Evolutionary conservation across 2,797 vertebrate genomes (phyloP).

Genomic region (Phoebastria nigripes): DNA sequence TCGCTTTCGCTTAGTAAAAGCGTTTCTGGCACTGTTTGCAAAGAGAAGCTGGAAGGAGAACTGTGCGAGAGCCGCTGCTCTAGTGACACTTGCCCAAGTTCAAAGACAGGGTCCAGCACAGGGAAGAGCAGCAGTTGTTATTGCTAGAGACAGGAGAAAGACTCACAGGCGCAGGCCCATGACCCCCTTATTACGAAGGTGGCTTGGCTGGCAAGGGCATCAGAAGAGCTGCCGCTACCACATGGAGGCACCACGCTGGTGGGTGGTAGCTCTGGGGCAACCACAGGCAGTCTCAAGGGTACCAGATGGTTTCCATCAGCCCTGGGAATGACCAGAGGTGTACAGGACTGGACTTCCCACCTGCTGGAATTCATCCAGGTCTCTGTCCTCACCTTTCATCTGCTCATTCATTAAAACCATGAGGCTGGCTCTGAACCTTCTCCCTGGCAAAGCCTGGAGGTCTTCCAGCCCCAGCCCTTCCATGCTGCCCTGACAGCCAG

Average conservation of each 20-base stretch:
- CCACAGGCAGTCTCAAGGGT: background rate
- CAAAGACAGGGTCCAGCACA: background rate
- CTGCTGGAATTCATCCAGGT: background rate
- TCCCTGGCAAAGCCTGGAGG: background rate
- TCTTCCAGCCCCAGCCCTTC: background rate
- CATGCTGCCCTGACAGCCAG: background rate
- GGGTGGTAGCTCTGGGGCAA: background rate
- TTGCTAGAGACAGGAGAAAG: background rate
- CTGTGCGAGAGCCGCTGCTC: background rate
- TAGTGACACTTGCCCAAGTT: background rate
- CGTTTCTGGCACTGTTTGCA: background rate
- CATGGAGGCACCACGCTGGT: rapidly evolving
- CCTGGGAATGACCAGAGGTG: background rate
- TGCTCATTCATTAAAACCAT: background rate
- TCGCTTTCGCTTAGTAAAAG: background rate
- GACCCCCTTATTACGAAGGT: rapidly evolving
- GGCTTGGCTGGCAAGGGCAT: background rate
- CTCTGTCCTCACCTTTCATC: background rate
- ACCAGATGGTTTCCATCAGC: background rate
- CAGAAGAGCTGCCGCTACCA: background rate
- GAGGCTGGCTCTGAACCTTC: background rate
- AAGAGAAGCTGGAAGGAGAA: background rate
- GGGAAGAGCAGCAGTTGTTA: background rate
- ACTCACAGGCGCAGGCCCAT: rapidly evolving
- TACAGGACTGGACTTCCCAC: background rate